Base-by-base conservation (phyloP, 2,113 vertebrate species). In the Argyrosomus japonicus region DNA sequence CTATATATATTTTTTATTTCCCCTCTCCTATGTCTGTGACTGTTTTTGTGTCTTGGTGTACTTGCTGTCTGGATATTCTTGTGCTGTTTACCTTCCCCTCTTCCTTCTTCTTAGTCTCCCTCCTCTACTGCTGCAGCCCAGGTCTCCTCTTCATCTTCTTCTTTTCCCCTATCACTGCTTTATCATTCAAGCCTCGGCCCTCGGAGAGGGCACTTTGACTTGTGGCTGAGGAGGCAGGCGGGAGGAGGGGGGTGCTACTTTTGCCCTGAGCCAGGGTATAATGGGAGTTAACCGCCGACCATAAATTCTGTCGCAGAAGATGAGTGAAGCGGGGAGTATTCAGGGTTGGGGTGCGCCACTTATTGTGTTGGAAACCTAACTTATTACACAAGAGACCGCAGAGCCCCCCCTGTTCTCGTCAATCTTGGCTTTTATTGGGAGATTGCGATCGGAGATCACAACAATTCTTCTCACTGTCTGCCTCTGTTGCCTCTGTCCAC, bases 391-490 rank as follows among this genome's bases (percentile, higher is more conserved):
- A 36, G 88, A 86, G 90, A 81, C 89, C n/a, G 51, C 73, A 6
- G 2, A 51, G 77, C 67, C 75, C 36, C 36, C 73, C 65, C 57
- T 53, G 72, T 43, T 75, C 67, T 83, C 76, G 73, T 93, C 91
- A 87, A 87, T 93, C 92, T 83, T 19, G 17, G 45, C 67, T 83
- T 89, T 92, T 91, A 92, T 88, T 92, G 78, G 87, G 82, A 84
- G 74, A 87, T 87, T 88, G 83, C 50, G 60, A 62, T 68, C 51
- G 60, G 71, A 71, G 68, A 80, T 79, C 57, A 70, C 71, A 82
- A 73, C 80, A 36, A 58, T 88, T 87, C 85, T 79, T 94, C 80
- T 82, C 10, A 4, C 71, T 45, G 83, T 81, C 81, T 79, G 25
- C 74, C 67, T 73, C 78, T 68, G 70, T 18, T 65, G 25, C 74